A percentile compares a stretch with the other conserved stretches of the same genome.
Evolutionary conservation across 2,113 vertebrate genomes (phyloP).

Genomic region (Casuarius casuarius): DNA sequence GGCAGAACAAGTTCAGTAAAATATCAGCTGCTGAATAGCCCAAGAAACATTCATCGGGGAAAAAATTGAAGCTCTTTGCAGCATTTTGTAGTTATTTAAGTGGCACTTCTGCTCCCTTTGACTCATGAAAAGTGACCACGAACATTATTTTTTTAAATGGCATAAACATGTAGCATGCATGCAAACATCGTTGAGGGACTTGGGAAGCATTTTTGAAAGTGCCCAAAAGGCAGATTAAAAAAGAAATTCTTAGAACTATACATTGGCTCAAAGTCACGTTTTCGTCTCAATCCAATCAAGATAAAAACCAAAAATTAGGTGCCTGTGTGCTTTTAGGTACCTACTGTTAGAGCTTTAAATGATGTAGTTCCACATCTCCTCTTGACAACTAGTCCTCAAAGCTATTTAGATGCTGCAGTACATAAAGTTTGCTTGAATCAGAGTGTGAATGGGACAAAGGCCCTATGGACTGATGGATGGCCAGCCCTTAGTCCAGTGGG

Average conservation of each 20-base stretch:
- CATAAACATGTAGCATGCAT: neutral
- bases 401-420: neutral
- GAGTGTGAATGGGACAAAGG: neutral
- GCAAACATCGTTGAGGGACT: neutral
- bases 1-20: slow-evolving; percentile 42
- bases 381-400: neutral
- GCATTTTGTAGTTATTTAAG: slow-evolving; percentile 15
- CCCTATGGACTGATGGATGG: rapidly evolving
- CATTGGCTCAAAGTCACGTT: neutral
- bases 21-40: slow-evolving; percentile 13
- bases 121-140: neutral
- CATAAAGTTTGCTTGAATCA: neutral
- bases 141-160: neutral
- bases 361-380: neutral
- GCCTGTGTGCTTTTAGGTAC: neutral
- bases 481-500: neutral
- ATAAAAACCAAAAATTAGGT: neutral
- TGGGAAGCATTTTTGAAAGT: neutral
- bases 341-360: neutral
- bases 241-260: neutral
- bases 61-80: neutral
- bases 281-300: neutral
- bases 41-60: slow-evolving; percentile 8
- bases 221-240: neutral
- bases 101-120: neutral